phyloP scores from a whole-genome alignment of 2,888 invertebrate species.

The Sesia apiformis region DNA sequence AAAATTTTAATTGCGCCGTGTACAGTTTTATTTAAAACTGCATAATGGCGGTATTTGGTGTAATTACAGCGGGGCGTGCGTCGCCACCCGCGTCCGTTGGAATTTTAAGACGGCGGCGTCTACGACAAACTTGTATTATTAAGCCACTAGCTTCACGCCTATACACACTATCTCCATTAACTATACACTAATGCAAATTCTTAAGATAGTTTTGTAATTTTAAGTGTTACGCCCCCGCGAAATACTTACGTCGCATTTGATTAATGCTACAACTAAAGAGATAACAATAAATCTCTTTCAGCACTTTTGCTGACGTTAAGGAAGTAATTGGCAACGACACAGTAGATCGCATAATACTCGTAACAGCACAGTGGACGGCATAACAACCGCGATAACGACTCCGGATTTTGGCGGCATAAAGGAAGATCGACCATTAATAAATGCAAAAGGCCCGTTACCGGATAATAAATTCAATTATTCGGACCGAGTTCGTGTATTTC shows the following conservation, averaged over 20 bases:
- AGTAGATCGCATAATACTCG: constrained; percentile 4
- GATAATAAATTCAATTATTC: constrained; percentile 22
- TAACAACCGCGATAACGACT: constrained; percentile 2
- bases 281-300: background rate
- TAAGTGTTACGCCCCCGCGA: background rate
- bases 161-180: constrained; percentile 23
- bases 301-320: background rate
- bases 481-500: constrained; percentile 6
- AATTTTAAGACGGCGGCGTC: constrained; percentile 43
- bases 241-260: background rate
- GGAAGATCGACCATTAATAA: constrained; percentile 2
- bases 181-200: constrained; percentile 18
- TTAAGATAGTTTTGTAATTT: constrained; percentile 5
- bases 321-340: background rate
- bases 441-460: constrained; percentile 12
- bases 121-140: constrained; percentile 55
- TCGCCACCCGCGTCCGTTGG: constrained; percentile 20
- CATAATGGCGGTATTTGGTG: constrained; percentile 32
- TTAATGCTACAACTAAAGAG: background rate
- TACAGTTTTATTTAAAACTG: no score
- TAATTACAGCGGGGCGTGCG: constrained; percentile 36
- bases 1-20: no score
- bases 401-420: constrained; percentile 4
- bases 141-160: constrained; percentile 45
- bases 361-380: background rate